Conservation (phyloP, 2,888 invertebrate species). For the Spilosoma lubricipeda region DNA sequence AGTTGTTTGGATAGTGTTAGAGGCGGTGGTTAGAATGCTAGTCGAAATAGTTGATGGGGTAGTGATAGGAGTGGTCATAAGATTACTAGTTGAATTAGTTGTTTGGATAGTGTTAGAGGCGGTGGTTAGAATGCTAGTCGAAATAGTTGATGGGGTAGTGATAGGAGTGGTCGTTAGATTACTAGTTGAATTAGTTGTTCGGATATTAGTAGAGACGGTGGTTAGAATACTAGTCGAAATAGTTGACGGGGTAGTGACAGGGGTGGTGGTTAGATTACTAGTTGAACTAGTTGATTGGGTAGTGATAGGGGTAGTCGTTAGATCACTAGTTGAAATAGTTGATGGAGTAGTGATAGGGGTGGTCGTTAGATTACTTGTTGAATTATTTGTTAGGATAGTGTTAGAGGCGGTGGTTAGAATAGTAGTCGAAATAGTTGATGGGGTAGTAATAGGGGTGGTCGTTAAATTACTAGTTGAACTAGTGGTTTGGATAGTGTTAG, state of each 20-base stretch:
- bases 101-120: too few species aligned
- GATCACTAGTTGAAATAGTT: too few species aligned
- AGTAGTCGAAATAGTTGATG: neutral
- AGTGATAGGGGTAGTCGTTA: neutral
- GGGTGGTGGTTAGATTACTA: neutral
- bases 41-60: neutral
- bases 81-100: neutral
- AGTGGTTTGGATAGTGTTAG: neutral
- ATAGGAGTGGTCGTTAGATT: neutral
- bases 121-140: neutral
- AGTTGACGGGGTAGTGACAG: neutral
- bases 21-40: too few species aligned
- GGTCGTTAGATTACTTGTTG: neutral
- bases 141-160: neutral
- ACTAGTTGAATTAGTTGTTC: neutral
- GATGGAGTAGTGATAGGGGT: too few species aligned
- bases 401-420: neutral
- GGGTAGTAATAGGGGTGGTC: too few species aligned
- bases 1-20: too few species aligned
- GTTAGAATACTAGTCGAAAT: too few species aligned
- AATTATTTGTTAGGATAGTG: neutral
- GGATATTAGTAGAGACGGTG: too few species aligned
- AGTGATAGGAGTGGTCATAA: neutral
- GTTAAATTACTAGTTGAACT: neutral
- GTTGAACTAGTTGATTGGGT: neutral